phyloP scores from a whole-genome alignment of 2,888 invertebrate species.

The Hipparchia semele region DNA sequence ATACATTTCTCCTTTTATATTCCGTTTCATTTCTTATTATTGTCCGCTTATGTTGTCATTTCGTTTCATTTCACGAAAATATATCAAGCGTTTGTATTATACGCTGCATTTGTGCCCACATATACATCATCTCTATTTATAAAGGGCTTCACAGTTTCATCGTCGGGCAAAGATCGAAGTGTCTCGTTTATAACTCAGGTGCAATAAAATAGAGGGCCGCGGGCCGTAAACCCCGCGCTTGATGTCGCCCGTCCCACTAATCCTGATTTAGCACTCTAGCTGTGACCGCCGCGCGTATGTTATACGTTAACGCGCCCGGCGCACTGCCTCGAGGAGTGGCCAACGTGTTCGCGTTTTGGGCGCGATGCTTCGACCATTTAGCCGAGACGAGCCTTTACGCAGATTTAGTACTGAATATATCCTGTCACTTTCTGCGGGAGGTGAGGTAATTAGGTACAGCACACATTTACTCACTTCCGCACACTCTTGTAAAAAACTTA shows the following conservation, averaged over 20 bases:
- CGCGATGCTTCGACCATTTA: neutral
- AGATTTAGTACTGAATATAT: too few relatives aligned
- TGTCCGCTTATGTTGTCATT: slow-evolving; percentile 9
- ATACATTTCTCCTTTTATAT: neutral
- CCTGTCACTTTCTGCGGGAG: too few relatives aligned
- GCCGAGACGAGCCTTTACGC: too few relatives aligned
- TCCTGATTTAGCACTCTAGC: slow-evolving; percentile 78
- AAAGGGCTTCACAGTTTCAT: slow-evolving; percentile 27
- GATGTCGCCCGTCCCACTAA: slow-evolving; percentile 73
- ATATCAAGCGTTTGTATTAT: slow-evolving; percentile 19
- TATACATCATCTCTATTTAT: slow-evolving; percentile 29
- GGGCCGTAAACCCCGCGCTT: slow-evolving; percentile 70
- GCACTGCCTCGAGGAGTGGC: slow-evolving; percentile 44
- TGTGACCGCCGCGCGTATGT: slow-evolving; percentile 63
- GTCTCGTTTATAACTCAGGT: slow-evolving; percentile 31
- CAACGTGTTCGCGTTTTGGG: neutral
- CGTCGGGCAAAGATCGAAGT: slow-evolving; percentile 23
- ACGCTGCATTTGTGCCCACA: slow-evolving; percentile 22
- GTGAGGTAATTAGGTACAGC: too few relatives aligned
- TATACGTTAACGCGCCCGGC: slow-evolving; percentile 60
- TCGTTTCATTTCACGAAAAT: slow-evolving; percentile 14
- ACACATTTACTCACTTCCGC: too few relatives aligned
- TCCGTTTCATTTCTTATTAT: neutral
- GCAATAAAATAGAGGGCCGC: slow-evolving; percentile 68
- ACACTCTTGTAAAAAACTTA: too few relatives aligned